Conservation (phyloP, 2,797 vertebrate genomes). For the Lerista edwardsae region DNA sequence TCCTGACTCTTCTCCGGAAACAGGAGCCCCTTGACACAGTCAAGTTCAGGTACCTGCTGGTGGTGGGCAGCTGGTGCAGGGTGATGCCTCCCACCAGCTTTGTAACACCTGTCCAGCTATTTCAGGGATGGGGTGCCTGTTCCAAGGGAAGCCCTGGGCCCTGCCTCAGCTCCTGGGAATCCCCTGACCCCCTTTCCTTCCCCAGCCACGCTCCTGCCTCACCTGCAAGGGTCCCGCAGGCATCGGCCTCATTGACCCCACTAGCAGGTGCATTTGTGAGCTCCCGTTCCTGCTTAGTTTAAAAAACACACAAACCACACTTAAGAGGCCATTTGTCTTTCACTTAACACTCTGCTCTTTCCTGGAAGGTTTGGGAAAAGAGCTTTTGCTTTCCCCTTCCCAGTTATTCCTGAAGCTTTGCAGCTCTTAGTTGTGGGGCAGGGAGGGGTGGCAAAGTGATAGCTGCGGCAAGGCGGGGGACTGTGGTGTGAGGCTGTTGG, state of each 20-base stretch:
- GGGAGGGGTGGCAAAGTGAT: neutral
- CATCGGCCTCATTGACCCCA: neutral
- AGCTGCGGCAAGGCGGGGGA: neutral
- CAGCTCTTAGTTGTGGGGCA: neutral
- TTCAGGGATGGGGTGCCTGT: too few relatives aligned
- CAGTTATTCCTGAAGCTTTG: neutral
- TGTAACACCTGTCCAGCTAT: neutral
- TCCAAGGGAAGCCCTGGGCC: neutral
- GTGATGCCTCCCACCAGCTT: neutral
- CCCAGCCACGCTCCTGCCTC: neutral
- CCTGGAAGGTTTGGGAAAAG: constrained; percentile 2
- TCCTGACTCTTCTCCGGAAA: constrained; percentile 84
- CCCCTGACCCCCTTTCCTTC: neutral
- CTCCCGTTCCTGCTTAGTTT: neutral
- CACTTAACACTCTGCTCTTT: neutral
- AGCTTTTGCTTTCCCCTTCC: neutral
- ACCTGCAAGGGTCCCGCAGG: neutral
- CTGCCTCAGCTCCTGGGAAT: neutral
- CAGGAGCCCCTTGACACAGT: constrained; percentile 76
- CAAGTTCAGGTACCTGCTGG: constrained; percentile 83
- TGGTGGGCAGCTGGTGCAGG: neutral
- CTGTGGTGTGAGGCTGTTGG: neutral
- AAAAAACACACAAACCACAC: neutral
- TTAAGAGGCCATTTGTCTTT: neutral
- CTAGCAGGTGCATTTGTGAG: neutral